These are phyloP conservation scores for Diloba caeruleocephala DNA, from an alignment of 2,888 invertebrate genomes.

Conservation along the genomic window DNA sequence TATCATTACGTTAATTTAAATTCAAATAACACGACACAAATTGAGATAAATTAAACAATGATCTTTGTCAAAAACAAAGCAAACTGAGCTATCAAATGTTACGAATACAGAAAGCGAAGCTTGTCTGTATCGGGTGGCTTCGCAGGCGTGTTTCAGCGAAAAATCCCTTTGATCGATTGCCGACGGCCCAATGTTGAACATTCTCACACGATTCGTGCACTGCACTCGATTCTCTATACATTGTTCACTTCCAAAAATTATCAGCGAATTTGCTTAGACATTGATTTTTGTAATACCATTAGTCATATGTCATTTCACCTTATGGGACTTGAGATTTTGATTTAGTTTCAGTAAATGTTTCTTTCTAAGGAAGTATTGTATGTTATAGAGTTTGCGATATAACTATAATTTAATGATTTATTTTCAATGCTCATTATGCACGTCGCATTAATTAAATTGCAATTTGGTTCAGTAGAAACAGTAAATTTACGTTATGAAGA, in stretches of 20 bases:
- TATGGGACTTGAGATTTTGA: conserved; percentile 7
- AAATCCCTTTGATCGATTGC: conserved; percentile 78
- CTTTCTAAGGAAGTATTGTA: conserved; percentile 30
- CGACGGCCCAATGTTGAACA: conserved; percentile 82
- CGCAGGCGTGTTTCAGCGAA: conserved; percentile 77
- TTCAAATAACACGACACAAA: conserved; percentile 11
- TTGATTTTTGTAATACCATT: conserved; percentile 49
- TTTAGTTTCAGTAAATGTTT: conserved; percentile 6
- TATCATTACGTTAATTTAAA: conserved; percentile 23
- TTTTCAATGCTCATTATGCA: conserved; percentile 9
- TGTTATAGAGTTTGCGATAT: conserved; percentile 1
- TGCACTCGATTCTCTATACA: conserved; percentile 58
- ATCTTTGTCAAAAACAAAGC: conserved; percentile 56
- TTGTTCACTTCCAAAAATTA: conserved; percentile 77
- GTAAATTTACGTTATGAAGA: conserved; percentile 11
- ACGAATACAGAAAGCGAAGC: conserved; percentile 65
- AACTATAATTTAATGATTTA: conserved; percentile 20
- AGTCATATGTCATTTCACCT: conserved; percentile 43
- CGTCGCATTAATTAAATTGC: conserved; percentile 12
- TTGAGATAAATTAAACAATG: conserved; percentile 56
- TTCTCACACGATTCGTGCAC: conserved; percentile 81
- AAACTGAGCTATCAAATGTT: conserved; percentile 55
- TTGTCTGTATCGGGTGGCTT: conserved; percentile 75
- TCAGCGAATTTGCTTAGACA: conserved; percentile 54
- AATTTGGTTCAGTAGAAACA: conserved; percentile 2